Evolutionary conservation across 2,797 vertebrate genomes (phyloP).

Genomic region (Eremophila alpestris): DNA sequence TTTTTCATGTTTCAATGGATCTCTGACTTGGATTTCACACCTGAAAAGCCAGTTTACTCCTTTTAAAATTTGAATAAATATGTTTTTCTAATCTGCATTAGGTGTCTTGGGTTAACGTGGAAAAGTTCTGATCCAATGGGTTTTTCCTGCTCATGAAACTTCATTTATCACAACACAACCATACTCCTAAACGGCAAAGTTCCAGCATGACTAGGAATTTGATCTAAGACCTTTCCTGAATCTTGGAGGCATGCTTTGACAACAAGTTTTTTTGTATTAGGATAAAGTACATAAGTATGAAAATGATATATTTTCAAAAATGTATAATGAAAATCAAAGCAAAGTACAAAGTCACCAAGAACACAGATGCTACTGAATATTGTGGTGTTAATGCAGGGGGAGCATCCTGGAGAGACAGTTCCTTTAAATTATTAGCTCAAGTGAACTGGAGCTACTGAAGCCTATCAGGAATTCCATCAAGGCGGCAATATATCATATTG

Average conservation of each 20-base stretch:
- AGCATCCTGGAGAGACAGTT: not conserved
- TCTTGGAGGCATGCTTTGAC: not conserved
- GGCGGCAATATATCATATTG: not conserved
- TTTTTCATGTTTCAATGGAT: not conserved
- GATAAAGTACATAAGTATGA: not conserved
- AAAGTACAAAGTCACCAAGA: not conserved
- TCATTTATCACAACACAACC: not conserved
- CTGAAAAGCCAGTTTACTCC: not conserved
- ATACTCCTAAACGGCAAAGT: not conserved
- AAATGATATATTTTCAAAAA: not conserved
- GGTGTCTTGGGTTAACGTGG: not conserved
- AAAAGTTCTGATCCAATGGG: not conserved
- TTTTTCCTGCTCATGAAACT: not conserved
- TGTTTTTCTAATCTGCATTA: not conserved
- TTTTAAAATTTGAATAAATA: not conserved
- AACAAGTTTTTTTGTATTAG: not conserved
- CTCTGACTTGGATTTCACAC: not conserved
- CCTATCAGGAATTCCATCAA: not conserved
- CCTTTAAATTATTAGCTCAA: not conserved
- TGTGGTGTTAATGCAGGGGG: not conserved
- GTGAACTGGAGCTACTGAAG: not conserved
- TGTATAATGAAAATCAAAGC: not conserved
- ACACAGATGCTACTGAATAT: not conserved
- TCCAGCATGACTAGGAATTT: not conserved
- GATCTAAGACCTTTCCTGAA: not conserved